Evolutionary conservation across 2,113 vertebrate genomes (phyloP).

Genomic region (Myrmecobius fasciatus): DNA sequence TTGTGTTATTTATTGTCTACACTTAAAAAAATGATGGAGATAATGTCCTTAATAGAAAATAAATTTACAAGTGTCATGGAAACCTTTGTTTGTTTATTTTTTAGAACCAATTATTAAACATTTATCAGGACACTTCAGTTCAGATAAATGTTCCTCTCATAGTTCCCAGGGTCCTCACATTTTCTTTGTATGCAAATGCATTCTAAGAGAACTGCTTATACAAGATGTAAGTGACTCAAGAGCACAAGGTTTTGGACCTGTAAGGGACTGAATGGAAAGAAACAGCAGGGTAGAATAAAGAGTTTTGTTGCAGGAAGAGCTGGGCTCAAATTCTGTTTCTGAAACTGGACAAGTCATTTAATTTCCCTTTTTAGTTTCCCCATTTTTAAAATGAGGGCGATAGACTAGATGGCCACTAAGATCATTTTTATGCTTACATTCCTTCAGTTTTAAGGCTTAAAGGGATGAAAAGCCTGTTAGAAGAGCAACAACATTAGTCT

Average conservation of each 20-base stretch:
- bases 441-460: not conserved
- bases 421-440: not conserved
- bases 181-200: not conserved
- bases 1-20: not conserved
- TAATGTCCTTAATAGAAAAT: too few relatives aligned
- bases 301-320: not conserved
- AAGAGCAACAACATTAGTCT: not conserved
- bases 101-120: not conserved
- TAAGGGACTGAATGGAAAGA: not conserved
- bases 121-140: not conserved
- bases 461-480: not conserved
- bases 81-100: not conserved
- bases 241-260: not conserved
- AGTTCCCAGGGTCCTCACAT: not conserved
- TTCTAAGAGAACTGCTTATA: not conserved
- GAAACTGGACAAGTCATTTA: not conserved
- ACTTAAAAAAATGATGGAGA: too few relatives aligned
- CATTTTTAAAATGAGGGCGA: not conserved
- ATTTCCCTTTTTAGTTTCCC: not conserved
- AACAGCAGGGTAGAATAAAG: not conserved
- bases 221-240: not conserved
- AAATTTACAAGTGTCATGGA: not conserved
- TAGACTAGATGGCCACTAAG: not conserved
- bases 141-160: not conserved
- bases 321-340: not conserved